phyloP scores from a whole-genome alignment of 2,113 vertebrate genomes.

The Lichenostomus cassidix region DNA sequence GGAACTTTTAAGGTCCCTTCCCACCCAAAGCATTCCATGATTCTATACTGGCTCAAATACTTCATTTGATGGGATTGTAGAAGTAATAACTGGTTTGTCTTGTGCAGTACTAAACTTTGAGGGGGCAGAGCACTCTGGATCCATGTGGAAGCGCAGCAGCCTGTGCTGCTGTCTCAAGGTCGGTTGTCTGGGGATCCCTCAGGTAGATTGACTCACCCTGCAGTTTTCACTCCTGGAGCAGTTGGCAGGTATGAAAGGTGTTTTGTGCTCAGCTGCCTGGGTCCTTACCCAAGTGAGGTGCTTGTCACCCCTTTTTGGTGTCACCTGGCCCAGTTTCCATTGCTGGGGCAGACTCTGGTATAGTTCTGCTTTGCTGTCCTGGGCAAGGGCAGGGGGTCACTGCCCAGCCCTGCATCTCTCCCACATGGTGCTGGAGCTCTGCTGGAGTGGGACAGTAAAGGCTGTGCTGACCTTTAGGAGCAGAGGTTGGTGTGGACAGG shows the following conservation, averaged over 20 bases:
- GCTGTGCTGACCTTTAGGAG: background rate
- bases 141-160: background rate
- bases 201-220: rapidly evolving
- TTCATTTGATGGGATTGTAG: background rate
- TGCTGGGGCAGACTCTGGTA: background rate
- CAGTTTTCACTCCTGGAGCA: background rate
- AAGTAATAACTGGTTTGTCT: background rate
- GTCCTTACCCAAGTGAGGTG: background rate
- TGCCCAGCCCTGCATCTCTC: background rate
- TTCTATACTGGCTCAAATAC: background rate
- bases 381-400: background rate
- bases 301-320: background rate
- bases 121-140: background rate
- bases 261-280: background rate
- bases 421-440: background rate
- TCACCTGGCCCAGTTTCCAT: background rate
- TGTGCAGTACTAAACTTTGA: no score
- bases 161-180: background rate
- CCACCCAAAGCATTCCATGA: background rate
- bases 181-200: rapidly evolving
- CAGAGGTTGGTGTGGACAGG: background rate
- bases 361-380: background rate
- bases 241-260: background rate
- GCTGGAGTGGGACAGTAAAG: background rate
- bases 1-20: background rate